Conservation (phyloP, 2,888 invertebrate species). For the Clanis bilineata region DNA sequence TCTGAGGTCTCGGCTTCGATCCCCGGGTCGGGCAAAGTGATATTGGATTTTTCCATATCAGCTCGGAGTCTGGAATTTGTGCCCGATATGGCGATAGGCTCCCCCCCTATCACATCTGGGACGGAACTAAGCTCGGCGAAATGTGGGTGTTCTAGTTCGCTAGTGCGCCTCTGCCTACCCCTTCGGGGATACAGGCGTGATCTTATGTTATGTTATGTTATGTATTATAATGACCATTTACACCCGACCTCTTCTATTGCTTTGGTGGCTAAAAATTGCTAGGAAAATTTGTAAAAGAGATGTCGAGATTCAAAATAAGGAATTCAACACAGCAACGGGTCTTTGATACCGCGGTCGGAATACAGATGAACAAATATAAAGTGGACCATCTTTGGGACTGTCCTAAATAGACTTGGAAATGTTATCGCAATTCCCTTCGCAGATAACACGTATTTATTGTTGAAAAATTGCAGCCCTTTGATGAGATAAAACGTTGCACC, state of each 20-base stretch:
- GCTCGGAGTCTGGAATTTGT: too few species aligned
- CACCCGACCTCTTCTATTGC: conserved; percentile 18
- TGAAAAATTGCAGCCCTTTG: conserved; percentile 11
- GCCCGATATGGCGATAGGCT: too few species aligned
- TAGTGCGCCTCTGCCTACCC: too few species aligned
- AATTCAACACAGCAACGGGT: conserved; percentile 55
- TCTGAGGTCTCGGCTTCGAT: too few species aligned
- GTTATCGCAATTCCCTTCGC: conserved; percentile 44
- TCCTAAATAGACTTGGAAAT: conserved; percentile 53
- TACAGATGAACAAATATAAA: conserved; percentile 65
- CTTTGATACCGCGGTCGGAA: conserved; percentile 46
- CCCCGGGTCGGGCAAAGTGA: too few species aligned
- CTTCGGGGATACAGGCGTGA: too few species aligned
- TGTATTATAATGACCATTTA: not conserved
- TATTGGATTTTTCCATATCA: too few species aligned
- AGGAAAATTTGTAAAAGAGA: conserved; percentile 38
- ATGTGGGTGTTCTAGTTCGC: too few species aligned
- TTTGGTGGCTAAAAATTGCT: conserved; percentile 20
- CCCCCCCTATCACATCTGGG: too few species aligned
- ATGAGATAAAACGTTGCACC: conserved; percentile 1
- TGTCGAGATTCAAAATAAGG: conserved; percentile 54
- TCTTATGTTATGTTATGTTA: too few species aligned
- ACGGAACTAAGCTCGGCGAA: too few species aligned
- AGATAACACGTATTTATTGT: conserved; percentile 23
- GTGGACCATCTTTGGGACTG: conserved; percentile 50